Base-by-base conservation (phyloP, 2,888 invertebrate species). In the Cyrtodaria siliqua region DNA sequence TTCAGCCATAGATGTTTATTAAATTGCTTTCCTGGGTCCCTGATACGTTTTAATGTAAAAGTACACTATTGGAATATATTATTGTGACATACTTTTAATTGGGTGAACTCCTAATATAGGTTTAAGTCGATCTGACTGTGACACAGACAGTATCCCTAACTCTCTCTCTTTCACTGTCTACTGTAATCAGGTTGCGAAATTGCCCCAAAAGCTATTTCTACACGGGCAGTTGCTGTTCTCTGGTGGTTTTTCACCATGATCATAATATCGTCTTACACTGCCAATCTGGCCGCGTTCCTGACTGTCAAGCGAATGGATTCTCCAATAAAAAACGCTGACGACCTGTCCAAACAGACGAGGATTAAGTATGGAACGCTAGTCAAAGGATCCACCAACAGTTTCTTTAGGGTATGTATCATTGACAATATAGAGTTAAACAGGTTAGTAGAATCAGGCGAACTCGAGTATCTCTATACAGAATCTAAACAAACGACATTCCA, bases 211-310 rank as follows among this genome's bases (percentile, higher is more conserved):
- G 94, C 94, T 0, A 93, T 94, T 6, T 94, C 94, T 2, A 99
- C 99, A 0, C 94, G 99, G 63, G 97, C 99, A 81, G 98, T 99
- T 6, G 98, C 98, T 12, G 98, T 93, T n/a, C 91, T 93, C 42
- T 99, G 99, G 99, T 99, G 99, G 98, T 99, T 99, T 94, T 99
- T 99, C 94, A 99, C 99, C 0, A 95, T 99, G 47, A 99, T 99
- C 92, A 98, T 99, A 92, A 97, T 99, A 75, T 98, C 98, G 0
- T 99, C 99, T 8, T 99, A 99, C 94, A 99, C 99, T 4, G 99
- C 99, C n/a, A 97, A 98, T 94, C 94, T 99, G 89, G 99, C 99
- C 0, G 99, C 99, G 1, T 99, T 99, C 93, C 95, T 99, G 50
- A 99, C 99, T 0, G 99, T 99, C 29, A 98, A 99, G 93, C 94